A percentile compares a stretch with the other conserved stretches of the same genome.
Evolutionary conservation across 2,888 invertebrate genomes (phyloP).

Genomic region (Drosophila subsilvestris): DNA sequence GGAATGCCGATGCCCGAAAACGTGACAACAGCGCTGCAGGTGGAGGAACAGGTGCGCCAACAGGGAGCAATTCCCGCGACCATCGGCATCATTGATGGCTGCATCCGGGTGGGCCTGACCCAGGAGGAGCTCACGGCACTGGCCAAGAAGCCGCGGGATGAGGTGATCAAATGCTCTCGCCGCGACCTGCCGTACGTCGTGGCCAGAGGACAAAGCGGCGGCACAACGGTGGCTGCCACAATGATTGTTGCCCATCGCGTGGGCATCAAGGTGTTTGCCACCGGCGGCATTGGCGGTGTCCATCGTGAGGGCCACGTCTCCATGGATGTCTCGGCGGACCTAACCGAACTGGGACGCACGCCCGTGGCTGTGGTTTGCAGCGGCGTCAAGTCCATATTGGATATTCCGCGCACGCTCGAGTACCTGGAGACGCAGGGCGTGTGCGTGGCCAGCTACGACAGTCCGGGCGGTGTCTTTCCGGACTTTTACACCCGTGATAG

Average conservation of each 20-base stretch:
- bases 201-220: conserved; percentile 90
- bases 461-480: conserved; percentile 90
- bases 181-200: conserved; percentile 92
- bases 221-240: conserved; percentile 98
- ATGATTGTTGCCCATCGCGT: conserved; percentile 92
- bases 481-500: conserved; percentile 95
- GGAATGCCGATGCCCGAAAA: conserved; percentile 98
- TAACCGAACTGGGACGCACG: conserved; percentile 94
- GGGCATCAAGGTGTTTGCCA: conserved; percentile 96
- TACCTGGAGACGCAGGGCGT: conserved; percentile 98
- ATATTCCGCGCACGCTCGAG: conserved; percentile 96
- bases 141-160: conserved; percentile 83
- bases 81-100: conserved; percentile 93
- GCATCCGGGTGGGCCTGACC: conserved; percentile 91
- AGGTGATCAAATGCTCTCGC: conserved; percentile 92
- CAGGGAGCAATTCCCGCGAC: conserved; percentile 96
- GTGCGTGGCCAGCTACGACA: conserved; percentile 91
- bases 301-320: conserved; percentile 94
- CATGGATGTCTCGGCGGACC: conserved; percentile 97
- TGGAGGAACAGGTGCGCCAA: conserved; percentile 89
- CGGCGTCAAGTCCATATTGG: conserved; percentile 98
- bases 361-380: conserved; percentile 96
- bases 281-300: conserved; percentile 95
- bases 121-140: conserved; percentile 87
- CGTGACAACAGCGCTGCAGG: conserved; percentile 91